Base-by-base conservation (phyloP, 2,888 invertebrate genomes). In the Keiferia lycopersicella region DNA sequence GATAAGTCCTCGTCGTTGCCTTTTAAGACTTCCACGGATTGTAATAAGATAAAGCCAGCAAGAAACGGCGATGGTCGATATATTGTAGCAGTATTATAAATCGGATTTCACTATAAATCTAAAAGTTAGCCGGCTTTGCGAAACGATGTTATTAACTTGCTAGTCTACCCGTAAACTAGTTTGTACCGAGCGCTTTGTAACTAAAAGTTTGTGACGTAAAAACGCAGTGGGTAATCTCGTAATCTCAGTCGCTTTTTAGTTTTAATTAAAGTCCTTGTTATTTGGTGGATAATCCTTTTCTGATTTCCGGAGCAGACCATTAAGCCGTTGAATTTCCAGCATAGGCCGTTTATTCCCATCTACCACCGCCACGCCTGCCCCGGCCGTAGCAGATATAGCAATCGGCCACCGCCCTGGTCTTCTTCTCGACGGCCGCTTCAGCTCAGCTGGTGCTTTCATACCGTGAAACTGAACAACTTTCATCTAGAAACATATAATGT, bases 191-290 rank as follows among this genome's bases (percentile, higher is more conserved):
- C 41, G 41, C 41, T 41, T 41, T 41, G 12, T 14, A 41, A 34
- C 41, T 41, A 14, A 41, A 41, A 41, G 41, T 41, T 41, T 41
- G 41, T 41, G 41, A 41, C 12, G 41, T n/a, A 41, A 41, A 41
- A 41, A 41, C 41, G 41, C 14, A 41, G 34, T 34, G 7, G 8
- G 34, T 34, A 34, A 34, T 30, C 30, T 30, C 30, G 30, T 30
- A 30, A 39, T 41, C 41, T n/a, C 41, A 14, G 41, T 41, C 12
- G 41, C 41, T 41, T 41, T 41, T 41, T 14, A 41, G 41, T 41
- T 41, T 41, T 41, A 41, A 41, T 41, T 41, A 41, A 41, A 41
- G 3, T n/a, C 41, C 41, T 41, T 41, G 41, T 41, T 41, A 41
- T 41, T 2, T 41, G 3, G 14, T 6, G 12, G 41, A 41, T 41